These are phyloP conservation scores for Zoanthus gigantus DNA, from an alignment of 92 coral and sea anemone genomes.

Conservation along the genomic window DNA sequence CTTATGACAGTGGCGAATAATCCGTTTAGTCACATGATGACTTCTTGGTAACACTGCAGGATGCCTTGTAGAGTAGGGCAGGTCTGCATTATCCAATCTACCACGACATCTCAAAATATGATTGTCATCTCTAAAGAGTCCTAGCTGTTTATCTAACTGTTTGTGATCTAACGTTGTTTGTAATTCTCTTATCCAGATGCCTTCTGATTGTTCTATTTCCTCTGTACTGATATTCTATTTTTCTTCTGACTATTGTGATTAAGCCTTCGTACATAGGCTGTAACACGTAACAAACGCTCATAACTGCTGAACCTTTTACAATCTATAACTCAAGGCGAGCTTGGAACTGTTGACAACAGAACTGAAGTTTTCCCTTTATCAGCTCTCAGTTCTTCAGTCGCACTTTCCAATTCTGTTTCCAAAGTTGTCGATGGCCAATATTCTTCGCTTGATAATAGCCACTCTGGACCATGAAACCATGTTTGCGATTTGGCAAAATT, in stretches of 20 bases:
- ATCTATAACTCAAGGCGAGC: background rate
- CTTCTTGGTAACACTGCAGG: conserved; percentile 19
- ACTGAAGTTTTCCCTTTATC: background rate
- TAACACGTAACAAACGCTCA: conserved; percentile 10
- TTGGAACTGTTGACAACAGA: conserved; percentile 3
- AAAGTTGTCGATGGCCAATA: conserved; percentile 4
- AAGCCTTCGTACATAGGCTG: conserved; percentile 14
- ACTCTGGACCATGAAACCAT: conserved; percentile 35
- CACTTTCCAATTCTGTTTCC: background rate
- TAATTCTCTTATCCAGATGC: conserved; percentile 12
- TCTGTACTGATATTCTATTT: background rate
- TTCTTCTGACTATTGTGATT: background rate
- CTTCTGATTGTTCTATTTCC: conserved; percentile 30
- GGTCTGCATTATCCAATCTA: background rate
- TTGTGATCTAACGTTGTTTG: background rate
- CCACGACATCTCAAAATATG: conserved; percentile 15
- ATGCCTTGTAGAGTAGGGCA: background rate
- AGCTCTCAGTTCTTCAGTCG: conserved; percentile 19
- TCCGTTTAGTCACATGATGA: conserved; percentile 20
- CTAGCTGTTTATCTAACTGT: conserved; percentile 10
- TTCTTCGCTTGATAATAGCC: conserved; percentile 20
- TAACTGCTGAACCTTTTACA: conserved; percentile 14
- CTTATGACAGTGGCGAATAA: conserved; percentile 20
- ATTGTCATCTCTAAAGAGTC: conserved; percentile 23
- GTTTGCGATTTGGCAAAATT: background rate